These are phyloP conservation scores for Hippocampus barbouri DNA, from an alignment of 2,113 vertebrate genomes.

Conservation along the genomic window DNA sequence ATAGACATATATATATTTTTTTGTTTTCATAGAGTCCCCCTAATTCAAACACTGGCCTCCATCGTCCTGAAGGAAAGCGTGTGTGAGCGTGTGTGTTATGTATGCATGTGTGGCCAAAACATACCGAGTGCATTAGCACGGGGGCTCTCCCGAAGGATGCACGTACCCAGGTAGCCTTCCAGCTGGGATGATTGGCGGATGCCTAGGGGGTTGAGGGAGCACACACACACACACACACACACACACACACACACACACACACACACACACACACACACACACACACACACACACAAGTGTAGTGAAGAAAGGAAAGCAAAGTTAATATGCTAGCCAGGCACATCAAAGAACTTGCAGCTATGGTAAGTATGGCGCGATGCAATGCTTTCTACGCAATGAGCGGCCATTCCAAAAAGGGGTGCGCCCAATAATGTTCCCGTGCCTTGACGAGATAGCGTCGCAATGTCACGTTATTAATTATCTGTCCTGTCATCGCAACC, in stretches of 20 bases:
- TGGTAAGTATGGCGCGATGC: constrained; percentile 23
- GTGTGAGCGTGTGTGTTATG: too few relatives aligned
- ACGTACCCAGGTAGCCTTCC: constrained; percentile 79
- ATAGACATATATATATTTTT: too few relatives aligned
- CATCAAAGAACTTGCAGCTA: constrained; percentile 24
- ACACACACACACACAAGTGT: constrained; percentile 16
- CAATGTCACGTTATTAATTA: constrained; percentile 50
- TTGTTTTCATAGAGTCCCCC: too few relatives aligned
- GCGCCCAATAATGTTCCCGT: constrained; percentile 39
- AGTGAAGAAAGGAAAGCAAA: constrained; percentile 42
- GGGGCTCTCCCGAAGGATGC: constrained; percentile 79
- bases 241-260: constrained; percentile 34
- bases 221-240: constrained; percentile 6
- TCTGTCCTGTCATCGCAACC: constrained; percentile 45
- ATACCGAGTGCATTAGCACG: constrained; percentile 78
- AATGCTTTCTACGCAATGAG: constrained; percentile 2
- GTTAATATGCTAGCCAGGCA: constrained; percentile 33
- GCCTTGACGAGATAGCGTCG: constrained; percentile 56
- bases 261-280: constrained; percentile 38
- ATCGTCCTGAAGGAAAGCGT: too few relatives aligned
- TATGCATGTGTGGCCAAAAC: constrained; percentile 44
- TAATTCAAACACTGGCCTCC: too few relatives aligned
- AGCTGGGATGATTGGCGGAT: constrained; percentile 79
- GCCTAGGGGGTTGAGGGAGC: constrained; percentile 43
- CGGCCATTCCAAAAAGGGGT: constrained; percentile 43